A percentile compares a stretch with the other conserved stretches of the same genome.
Conservation (phyloP, 2,113 vertebrate species). For the Copsychus sechellarum region DNA sequence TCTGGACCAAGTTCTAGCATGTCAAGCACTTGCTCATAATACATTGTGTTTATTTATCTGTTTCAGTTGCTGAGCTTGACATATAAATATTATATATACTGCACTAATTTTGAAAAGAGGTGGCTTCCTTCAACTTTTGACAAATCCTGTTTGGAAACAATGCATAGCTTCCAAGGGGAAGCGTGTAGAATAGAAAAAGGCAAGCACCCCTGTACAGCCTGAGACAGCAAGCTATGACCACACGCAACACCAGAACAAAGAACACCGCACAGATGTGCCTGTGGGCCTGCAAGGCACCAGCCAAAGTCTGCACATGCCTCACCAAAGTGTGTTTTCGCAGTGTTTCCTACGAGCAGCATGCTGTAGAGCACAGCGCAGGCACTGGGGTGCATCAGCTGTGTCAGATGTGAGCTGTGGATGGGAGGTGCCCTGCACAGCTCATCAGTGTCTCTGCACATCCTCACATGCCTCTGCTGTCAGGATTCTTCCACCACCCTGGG, state of each 20-base stretch:
- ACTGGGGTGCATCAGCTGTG: neutral
- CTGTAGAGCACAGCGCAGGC: neutral
- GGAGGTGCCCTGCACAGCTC: neutral
- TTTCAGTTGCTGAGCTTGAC: neutral
- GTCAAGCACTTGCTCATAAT: neutral
- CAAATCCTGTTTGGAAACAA: neutral
- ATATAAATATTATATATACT: neutral
- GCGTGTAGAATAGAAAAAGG: neutral
- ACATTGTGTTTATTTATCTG: neutral
- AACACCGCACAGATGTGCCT: neutral
- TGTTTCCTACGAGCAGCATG: neutral
- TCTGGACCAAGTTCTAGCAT: neutral
- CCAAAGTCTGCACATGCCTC: neutral
- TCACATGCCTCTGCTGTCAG: fast-evolving
- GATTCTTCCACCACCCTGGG: neutral
- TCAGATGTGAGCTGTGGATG: neutral
- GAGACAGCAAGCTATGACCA: neutral
- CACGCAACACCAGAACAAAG: neutral
- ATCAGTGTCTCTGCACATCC: neutral
- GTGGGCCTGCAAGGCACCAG: neutral
- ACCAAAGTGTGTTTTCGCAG: fast-evolving
- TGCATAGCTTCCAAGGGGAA: neutral
- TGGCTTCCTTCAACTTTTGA: neutral
- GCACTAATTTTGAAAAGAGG: neutral
- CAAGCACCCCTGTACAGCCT: neutral